phyloP scores from a whole-genome alignment of 2,888 invertebrate genomes.

The Zeuzera pyrina region DNA sequence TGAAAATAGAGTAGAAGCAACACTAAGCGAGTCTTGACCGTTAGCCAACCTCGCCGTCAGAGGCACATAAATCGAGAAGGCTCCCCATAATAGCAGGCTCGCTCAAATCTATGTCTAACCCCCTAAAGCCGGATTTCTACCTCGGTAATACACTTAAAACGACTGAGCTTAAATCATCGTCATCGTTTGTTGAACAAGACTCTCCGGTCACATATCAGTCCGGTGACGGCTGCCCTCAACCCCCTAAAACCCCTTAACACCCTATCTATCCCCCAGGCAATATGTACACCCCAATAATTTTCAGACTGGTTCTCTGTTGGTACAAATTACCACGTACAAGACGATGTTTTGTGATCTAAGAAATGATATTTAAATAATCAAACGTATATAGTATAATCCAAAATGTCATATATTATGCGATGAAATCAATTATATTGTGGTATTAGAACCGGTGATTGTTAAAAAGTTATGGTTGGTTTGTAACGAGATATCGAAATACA shows the following conservation, averaged over 20 bases:
- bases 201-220: conserved; percentile 71
- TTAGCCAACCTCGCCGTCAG: too few relatives aligned
- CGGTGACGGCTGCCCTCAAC: conserved; percentile 36
- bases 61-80: conserved; percentile 60
- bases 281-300: conserved; percentile 63
- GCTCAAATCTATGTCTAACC: conserved; percentile 64
- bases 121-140: conserved; percentile 66
- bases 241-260: conserved; percentile 15
- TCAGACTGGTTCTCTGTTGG: conserved; percentile 52
- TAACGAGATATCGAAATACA: too few relatives aligned
- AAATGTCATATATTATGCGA: too few relatives aligned
- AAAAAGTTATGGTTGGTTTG: too few relatives aligned
- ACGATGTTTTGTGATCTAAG: conserved; percentile 49
- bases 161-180: conserved; percentile 72
- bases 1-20: too few relatives aligned
- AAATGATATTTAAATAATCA: too few relatives aligned
- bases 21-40: too few relatives aligned
- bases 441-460: too few relatives aligned
- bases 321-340: conserved; percentile 60
- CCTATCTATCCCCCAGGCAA: conserved; percentile 19
- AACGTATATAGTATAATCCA: too few relatives aligned
- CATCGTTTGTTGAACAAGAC: conserved; percentile 74
- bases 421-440: too few relatives aligned
- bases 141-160: conserved; percentile 72
- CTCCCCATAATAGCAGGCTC: conserved; percentile 54